phyloP scores from a whole-genome alignment of 2,888 invertebrate species.

The Nomada lathburiana region DNA sequence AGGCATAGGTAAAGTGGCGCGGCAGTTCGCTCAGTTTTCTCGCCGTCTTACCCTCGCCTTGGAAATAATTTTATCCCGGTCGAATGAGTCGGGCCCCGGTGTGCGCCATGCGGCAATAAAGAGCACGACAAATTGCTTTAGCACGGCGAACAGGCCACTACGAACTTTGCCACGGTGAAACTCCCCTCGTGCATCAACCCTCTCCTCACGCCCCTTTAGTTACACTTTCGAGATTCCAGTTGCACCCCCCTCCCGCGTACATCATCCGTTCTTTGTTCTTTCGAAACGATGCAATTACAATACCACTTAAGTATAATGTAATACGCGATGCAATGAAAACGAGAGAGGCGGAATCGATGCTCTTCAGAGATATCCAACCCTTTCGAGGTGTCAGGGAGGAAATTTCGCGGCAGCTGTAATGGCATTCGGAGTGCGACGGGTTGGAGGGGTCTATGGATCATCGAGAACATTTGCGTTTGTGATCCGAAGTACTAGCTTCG shows the following conservation, averaged over 20 bases:
- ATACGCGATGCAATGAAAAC: no score
- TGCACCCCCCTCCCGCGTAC: background rate
- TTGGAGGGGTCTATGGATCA: no score
- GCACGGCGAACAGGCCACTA: conserved; percentile 51
- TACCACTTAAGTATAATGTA: background rate
- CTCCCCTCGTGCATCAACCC: conserved; percentile 60
- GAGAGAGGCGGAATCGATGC: no score
- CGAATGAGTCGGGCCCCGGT: conserved; percentile 62
- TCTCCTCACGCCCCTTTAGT: background rate
- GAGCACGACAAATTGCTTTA: conserved; percentile 75
- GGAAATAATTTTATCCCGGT: conserved; percentile 73
- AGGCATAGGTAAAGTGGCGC: conserved; percentile 52
- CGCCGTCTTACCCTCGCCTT: conserved; percentile 45
- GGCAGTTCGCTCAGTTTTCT: conserved; percentile 40
- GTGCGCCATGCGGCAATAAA: conserved; percentile 72
- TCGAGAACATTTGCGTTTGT: no score
- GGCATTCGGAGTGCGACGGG: no score
- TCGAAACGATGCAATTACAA: background rate
- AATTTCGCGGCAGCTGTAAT: no score
- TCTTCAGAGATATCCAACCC: no score
- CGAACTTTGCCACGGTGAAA: conserved; percentile 65
- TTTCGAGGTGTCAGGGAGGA: no score
- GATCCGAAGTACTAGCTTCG: no score
- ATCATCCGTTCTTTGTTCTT: background rate
- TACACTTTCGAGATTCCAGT: conserved; percentile 36